Percentiles rank a stretch among this genome's conserved stretches.
Conservation (phyloP, 2,888 invertebrate genomes). For the Meteorus colon region DNA sequence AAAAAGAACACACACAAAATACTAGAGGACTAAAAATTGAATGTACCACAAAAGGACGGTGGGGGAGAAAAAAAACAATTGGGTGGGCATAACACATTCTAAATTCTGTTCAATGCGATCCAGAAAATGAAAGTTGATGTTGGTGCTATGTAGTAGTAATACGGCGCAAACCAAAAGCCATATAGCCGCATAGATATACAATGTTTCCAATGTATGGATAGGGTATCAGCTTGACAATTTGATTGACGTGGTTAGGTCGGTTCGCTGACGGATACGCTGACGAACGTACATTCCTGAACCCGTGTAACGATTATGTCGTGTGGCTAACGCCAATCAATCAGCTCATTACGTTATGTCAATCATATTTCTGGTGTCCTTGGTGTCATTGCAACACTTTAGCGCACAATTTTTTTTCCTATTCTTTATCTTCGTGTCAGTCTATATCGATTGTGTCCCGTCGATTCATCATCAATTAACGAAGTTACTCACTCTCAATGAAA, state of each 20-base stretch:
- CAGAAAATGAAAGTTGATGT: neutral
- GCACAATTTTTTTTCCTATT: neutral
- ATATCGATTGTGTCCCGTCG: neutral
- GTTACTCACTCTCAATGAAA: neutral
- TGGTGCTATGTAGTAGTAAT: neutral
- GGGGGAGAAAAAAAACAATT: neutral
- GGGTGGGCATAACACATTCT: neutral
- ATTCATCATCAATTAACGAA: slow-evolving; percentile 46
- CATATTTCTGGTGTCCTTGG: slow-evolving; percentile 42
- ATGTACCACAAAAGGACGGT: neutral
- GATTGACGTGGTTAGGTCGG: slow-evolving; percentile 49
- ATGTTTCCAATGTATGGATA: neutral
- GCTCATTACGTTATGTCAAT: slow-evolving; percentile 67
- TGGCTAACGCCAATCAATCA: slow-evolving; percentile 67
- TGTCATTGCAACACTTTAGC: slow-evolving; percentile 40
- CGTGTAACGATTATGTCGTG: slow-evolving; percentile 64
- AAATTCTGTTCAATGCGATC: neutral
- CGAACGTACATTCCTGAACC: slow-evolving; percentile 52
- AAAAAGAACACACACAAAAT: neutral
- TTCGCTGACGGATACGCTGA: slow-evolving; percentile 40
- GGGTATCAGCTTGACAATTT: slow-evolving; percentile 44
- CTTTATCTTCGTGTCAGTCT: neutral
- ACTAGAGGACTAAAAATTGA: neutral
- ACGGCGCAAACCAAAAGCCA: neutral
- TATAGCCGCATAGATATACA: neutral